phyloP scores from a whole-genome alignment of 2,113 vertebrate species.

The Grammomys surdaster region DNA sequence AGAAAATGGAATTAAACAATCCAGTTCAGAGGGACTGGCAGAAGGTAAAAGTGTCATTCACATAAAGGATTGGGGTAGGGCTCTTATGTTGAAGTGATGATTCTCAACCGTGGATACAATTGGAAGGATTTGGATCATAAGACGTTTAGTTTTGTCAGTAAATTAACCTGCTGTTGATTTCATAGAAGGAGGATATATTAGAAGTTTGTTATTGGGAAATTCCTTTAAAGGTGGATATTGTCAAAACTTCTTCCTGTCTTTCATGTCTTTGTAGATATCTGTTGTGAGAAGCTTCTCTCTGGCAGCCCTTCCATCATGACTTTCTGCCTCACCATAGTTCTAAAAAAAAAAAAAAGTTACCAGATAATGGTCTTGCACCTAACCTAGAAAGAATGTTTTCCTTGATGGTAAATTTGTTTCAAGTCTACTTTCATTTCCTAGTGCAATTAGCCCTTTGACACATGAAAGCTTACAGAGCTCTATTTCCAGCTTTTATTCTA shows the following conservation, averaged over 20 bases:
- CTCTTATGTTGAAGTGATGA: neutral
- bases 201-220: no score
- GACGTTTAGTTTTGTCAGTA: neutral
- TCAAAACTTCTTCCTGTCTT: neutral
- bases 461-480: no score
- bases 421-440: no score
- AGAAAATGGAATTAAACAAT: neutral
- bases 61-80: no score
- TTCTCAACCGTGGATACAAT: neutral
- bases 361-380: no score
- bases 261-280: neutral
- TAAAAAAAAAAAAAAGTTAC: neutral
- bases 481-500: no score
- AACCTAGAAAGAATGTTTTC: no score
- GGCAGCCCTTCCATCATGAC: neutral
- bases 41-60: neutral
- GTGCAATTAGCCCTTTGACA: no score
- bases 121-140: neutral
- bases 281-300: neutral
- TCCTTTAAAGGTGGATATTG: neutral
- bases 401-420: no score
- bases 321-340: neutral
- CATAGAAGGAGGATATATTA: neutral
- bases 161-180: neutral
- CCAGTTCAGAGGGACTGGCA: neutral